These are phyloP conservation scores for Sturnus vulgaris DNA, from an alignment of 2,113 vertebrate genomes.

Conservation along the genomic window DNA sequence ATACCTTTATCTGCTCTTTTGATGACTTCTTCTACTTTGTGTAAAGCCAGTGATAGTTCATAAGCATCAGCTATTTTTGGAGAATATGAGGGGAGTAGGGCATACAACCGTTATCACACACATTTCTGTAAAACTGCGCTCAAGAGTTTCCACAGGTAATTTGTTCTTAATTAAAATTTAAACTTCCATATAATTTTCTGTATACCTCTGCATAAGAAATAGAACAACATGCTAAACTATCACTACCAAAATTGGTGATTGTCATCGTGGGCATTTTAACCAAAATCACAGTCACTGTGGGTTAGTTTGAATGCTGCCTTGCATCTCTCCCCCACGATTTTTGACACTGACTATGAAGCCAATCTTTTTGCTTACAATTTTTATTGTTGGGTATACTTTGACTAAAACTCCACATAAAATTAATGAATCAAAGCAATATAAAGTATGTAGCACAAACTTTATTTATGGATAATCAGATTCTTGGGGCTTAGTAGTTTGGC, in stretches of 20 bases:
- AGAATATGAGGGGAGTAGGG: not conserved
- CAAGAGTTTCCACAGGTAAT: not conserved
- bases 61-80: not conserved
- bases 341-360: not conserved
- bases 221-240: fast-evolving
- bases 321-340: not conserved
- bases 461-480: not conserved
- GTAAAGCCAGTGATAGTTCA: not conserved
- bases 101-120: not conserved
- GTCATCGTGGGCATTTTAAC: not conserved
- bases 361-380: not conserved
- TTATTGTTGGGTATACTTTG: not conserved
- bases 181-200: not conserved
- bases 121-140: not conserved
- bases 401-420: not conserved
- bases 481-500: not conserved
- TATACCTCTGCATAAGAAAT: not conserved
- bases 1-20: not conserved
- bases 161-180: not conserved
- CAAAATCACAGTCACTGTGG: not conserved
- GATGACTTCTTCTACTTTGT: not conserved
- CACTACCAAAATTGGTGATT: fast-evolving
- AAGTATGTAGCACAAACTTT: not conserved
- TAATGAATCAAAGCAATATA: not conserved
- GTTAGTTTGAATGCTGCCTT: not conserved